phyloP scores from a whole-genome alignment of 1,140 invertebrate genomes.

The Drosophila nigromelanica region DNA sequence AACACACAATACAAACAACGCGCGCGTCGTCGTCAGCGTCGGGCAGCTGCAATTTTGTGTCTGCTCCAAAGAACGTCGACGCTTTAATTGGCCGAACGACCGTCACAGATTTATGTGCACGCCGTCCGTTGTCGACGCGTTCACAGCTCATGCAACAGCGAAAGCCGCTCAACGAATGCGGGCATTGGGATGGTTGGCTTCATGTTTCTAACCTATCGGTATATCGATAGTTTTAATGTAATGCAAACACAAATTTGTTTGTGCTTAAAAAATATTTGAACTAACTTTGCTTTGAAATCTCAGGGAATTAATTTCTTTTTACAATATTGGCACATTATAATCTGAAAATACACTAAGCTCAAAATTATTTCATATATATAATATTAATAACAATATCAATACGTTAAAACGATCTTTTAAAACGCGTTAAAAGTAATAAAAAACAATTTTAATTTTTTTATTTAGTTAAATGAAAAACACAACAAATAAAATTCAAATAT shows the following conservation, averaged over 20 bases:
- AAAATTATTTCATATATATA: no score
- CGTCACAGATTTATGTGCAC: conserved; percentile 2
- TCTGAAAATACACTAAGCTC: no score
- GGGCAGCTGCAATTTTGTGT: conserved; percentile 71
- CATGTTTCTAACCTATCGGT: background rate
- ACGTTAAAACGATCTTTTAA: no score
- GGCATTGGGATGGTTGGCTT: conserved; percentile 22
- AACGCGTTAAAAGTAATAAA: no score
- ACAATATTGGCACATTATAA: no score
- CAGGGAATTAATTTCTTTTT: no score
- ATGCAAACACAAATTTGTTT: background rate
- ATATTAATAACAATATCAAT: no score
- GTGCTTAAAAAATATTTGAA: no score
- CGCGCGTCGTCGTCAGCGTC: conserved; percentile 27
- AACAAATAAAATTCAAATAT: background rate
- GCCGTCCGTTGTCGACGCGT: conserved; percentile 35
- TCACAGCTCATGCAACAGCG: conserved; percentile 70
- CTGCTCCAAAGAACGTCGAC: conserved; percentile 38
- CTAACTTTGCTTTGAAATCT: no score
- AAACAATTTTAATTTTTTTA: no score
- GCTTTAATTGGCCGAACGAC: conserved; percentile 28
- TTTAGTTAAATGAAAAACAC: background rate
- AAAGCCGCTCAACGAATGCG: conserved; percentile 76
- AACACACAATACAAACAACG: conserved; percentile 26
- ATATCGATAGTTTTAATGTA: conserved; percentile 16